phyloP scores from a whole-genome alignment of 2,797 vertebrate species.

The Microctenopoma lineatum region DNA sequence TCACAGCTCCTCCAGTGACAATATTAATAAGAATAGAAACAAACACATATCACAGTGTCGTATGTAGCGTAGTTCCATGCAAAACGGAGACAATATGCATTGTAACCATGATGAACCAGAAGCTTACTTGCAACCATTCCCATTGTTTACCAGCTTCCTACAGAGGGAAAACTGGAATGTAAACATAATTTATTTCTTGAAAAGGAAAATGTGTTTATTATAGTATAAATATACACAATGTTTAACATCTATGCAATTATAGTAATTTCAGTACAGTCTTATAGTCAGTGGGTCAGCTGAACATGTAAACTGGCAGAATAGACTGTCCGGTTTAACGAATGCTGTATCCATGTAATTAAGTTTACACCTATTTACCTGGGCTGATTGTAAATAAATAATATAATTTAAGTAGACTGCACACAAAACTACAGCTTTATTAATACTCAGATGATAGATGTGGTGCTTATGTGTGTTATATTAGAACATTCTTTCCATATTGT shows the following conservation, averaged over 20 bases:
- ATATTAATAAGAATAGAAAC: background rate
- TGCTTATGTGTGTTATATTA: background rate
- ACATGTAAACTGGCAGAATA: background rate
- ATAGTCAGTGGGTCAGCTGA: background rate
- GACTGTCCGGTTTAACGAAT: constrained; percentile 5
- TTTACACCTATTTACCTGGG: background rate
- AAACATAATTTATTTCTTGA: background rate
- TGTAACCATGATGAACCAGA: background rate
- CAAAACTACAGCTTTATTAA: background rate
- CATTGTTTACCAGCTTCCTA: background rate
- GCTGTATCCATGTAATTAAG: background rate
- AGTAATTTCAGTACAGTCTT: background rate
- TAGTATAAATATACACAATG: background rate
- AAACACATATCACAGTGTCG: background rate
- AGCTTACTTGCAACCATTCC: background rate
- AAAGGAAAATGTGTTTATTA: constrained; percentile 5
- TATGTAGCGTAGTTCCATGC: background rate
- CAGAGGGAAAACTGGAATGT: background rate
- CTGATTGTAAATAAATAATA: background rate
- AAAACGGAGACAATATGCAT: background rate
- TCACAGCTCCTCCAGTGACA: constrained; percentile 1
- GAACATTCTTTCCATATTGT: background rate
- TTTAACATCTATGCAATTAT: background rate
- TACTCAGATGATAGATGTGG: background rate
- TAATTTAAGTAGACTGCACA: background rate